phyloP scores from a whole-genome alignment of 2,888 invertebrate species.

The Amiota mariae region DNA sequence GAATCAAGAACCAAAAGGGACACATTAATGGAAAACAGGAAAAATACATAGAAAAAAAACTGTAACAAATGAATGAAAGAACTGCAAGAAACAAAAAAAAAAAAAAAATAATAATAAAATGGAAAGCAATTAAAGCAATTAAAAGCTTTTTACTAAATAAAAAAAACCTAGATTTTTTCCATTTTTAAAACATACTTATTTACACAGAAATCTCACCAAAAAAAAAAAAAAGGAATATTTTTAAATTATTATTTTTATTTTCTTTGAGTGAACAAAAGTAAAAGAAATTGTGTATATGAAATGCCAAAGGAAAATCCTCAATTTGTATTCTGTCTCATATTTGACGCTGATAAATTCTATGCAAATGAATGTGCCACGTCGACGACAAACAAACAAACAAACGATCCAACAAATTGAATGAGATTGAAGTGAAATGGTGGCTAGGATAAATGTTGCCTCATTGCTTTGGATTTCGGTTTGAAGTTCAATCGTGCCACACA shows the following conservation, averaged over 20 bases:
- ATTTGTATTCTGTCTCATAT: conserved; percentile 67
- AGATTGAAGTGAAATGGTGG: neutral
- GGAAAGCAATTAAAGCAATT: conserved; percentile 60
- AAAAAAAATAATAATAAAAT: conserved; percentile 24
- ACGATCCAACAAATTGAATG: neutral
- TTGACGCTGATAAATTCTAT: conserved; percentile 37
- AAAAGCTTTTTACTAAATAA: conserved; percentile 43
- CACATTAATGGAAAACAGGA: conserved; percentile 20
- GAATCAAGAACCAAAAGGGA: conserved; percentile 5
- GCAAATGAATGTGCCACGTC: conserved; percentile 16
- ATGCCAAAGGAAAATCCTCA: conserved; percentile 62
- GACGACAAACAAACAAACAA: neutral
- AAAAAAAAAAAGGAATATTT: conserved; percentile 2
- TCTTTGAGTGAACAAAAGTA: conserved; percentile 39
- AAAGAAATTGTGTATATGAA: conserved; percentile 40
- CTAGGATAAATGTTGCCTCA: no score
- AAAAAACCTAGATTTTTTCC: conserved; percentile 10
- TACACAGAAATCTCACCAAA: conserved; percentile 14
- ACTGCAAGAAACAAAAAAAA: conserved; percentile 16
- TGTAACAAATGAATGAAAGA: neutral
- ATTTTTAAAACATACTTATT: conserved; percentile 7
- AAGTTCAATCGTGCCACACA: no score
- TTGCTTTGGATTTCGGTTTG: no score
- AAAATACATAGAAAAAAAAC: neutral
- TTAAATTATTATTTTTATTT: conserved; percentile 28